Base-by-base conservation (phyloP, 1,140 invertebrate genomes). In the Rhynchophorus ferrugineus region DNA sequence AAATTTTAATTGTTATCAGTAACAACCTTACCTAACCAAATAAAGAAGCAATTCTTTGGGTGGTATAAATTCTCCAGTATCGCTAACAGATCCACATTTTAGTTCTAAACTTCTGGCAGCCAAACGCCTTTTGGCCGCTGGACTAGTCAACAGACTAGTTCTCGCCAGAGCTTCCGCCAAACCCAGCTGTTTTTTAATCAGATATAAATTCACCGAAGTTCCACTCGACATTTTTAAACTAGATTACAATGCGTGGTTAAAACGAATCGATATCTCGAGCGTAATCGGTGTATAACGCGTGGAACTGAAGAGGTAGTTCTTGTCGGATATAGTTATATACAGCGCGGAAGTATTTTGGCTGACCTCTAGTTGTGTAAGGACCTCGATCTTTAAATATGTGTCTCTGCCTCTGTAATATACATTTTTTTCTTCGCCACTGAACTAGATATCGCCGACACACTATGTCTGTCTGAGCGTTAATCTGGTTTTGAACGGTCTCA, bases 21-120 rank as follows among this genome's bases (percentile, higher is more conserved):
- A 3, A 37, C 7, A 1, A 14, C 17, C 62, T 76, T 71, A 81
- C 79, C 79, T 78, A 63, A 80, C 78, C 49, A 81, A 70, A 67
- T 80, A 80, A 34, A 80, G 65, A 18, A 81, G 69, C 37, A 81
- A 64, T 46, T 79, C 74, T 57, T 75, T 78, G n/a, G 79, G 79
- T 20, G 78, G 79, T 46, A 78, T 73, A 64, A 76, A 80, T 35
- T 57, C 57, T 13, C 60, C 60, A 3, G 58, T 60, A 13, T 69
- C 61, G 35, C 71, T 65, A 42, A 56, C 24, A 49, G 64, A 56
- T 6, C 67, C 72, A 44, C 70, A 65, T 44, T 72, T 69, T 21
- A 77, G 64, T 67, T 75, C 73, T 44, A 75, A 59, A 59, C 71
- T 73, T 49, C 75, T 69, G 3, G 73, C 76, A 19, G 72, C 71